Evolutionary conservation across 2,797 vertebrate genomes (phyloP).

Genomic region (Euphonia xanthogaster): DNA sequence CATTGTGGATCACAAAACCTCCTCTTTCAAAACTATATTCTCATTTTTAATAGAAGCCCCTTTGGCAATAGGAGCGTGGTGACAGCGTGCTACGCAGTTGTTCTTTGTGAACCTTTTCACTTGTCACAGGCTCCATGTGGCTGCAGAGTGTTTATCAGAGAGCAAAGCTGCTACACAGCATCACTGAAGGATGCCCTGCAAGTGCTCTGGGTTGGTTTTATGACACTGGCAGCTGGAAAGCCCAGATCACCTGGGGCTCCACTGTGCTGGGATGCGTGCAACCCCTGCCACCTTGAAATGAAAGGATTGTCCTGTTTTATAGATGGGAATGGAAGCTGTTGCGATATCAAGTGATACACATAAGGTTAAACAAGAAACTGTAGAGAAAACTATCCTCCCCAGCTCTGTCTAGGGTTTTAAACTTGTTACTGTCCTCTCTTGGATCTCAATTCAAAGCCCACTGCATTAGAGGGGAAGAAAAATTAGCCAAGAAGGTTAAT

Average conservation of each 20-base stretch:
- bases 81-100: accelerated
- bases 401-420: background rate
- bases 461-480: background rate
- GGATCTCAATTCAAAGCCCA: background rate
- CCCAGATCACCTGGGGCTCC: background rate
- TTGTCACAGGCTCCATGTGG: background rate
- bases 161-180: background rate
- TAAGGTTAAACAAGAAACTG: background rate
- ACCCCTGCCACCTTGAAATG: background rate
- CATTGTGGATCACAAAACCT: background rate
- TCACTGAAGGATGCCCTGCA: background rate
- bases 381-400: background rate
- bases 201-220: background rate
- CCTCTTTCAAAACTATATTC: background rate
- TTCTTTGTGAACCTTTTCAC: background rate
- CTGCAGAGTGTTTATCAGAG: background rate
- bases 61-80: background rate
- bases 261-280: background rate
- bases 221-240: background rate
- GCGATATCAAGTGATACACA: background rate
- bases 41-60: background rate
- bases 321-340: background rate
- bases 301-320: background rate
- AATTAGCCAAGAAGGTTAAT: background rate
- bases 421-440: background rate